These are phyloP conservation scores for Addax nasomaculatus DNA, from an alignment of 2,113 vertebrate species.

Conservation along the genomic window DNA sequence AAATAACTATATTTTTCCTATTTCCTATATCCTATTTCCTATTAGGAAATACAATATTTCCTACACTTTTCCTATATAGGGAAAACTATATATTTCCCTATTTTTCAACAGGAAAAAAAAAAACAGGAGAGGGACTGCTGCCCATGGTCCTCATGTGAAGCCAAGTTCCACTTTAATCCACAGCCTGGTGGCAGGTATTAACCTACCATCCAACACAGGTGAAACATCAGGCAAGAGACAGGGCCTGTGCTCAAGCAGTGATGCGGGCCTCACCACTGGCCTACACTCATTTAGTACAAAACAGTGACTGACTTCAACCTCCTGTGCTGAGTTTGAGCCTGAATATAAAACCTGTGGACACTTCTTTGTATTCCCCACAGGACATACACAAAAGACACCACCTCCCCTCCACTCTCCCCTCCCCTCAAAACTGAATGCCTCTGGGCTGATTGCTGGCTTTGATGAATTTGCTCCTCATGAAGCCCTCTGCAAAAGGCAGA, in stretches of 20 bases:
- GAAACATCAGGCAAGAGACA: neutral
- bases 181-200: neutral
- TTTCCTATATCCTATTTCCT: neutral
- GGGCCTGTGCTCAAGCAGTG: neutral
- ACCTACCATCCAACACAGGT: neutral
- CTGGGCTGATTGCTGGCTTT: neutral
- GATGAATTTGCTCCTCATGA: no score
- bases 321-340: neutral
- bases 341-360: neutral
- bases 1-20: neutral
- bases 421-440: neutral
- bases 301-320: neutral
- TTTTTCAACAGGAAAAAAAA: neutral
- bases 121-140: rapidly evolving
- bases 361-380: neutral
- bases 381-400: neutral
- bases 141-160: neutral
- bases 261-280: rapidly evolving
- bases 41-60: neutral
- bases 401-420: neutral
- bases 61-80: neutral
- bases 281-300: neutral
- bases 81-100: neutral
- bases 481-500: neutral
- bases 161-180: neutral